Base-by-base conservation (phyloP, 2,797 vertebrate genomes). In the Chrysocyon brachyurus region DNA sequence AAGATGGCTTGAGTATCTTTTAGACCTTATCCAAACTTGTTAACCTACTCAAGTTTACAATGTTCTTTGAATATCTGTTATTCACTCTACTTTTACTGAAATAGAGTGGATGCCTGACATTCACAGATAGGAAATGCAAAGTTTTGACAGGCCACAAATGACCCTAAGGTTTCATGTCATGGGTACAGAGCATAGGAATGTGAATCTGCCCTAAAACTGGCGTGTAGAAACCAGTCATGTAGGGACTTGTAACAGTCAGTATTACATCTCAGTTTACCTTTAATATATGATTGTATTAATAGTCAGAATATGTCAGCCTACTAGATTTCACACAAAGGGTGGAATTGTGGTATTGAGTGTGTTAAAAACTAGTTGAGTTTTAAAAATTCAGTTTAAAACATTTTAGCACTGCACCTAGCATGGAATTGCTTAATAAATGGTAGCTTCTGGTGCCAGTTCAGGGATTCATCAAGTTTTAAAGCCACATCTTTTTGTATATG, bases 381-480 rank as follows among this genome's bases (percentile, higher is more conserved):
- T 59, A 68, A 72, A 79, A 86, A 59, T 52, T 86, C 68, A 91
- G 56, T 92, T 95, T 90, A 90, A 72, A 94, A 84, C 6, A 59
- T 70, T 64, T 87, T 87, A 85, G 15, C 33, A 33, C 57, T 46
- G 9, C 1, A 81, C 11, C 21, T 90, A 87, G 19, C 54, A 52
- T 90, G 1, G 77, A 87, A 64, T 87, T 96, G 21, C 68, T 90
- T 88, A 85, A 66, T 72, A 93, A 96, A 84, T 93, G 81, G 5
- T 79, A 93, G 63, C 92, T 82, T 68, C 31, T 85, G 14, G 46
- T 90, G 8, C 63, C 28, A 90, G 7, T 77, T 96, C 14, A 84
- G 64, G 28, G 92, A 88, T 94, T 95, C 77, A 70, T 0, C 7
- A 87, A 72, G n/a, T 82, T 96, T 93, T 77, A 16, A 88, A 97